A percentile compares a stretch with the other conserved stretches of the same genome.
phyloP scores from a whole-genome alignment of 2,113 vertebrate species.

The Arvicanthis niloticus region DNA sequence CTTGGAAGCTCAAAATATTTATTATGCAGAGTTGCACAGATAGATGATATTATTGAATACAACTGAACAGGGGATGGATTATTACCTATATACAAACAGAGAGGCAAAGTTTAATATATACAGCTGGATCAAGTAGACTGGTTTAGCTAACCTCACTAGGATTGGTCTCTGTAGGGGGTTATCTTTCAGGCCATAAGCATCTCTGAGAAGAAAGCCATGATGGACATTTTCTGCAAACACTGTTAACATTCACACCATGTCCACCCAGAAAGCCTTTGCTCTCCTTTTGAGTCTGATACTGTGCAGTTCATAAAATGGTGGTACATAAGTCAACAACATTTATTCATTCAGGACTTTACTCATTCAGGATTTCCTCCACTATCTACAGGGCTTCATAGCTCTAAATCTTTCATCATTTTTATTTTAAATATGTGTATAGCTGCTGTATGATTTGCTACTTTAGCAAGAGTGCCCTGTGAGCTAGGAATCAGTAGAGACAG shows the following conservation, averaged over 20 bases:
- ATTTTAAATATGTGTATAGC: background rate
- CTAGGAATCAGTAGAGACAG: background rate
- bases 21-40: background rate
- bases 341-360: background rate
- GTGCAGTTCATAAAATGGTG: background rate
- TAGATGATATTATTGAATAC: background rate
- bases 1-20: background rate
- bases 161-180: background rate
- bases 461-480: background rate
- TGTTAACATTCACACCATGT: background rate
- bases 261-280: background rate
- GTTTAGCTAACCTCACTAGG: background rate
- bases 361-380: background rate
- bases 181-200: too few relatives aligned
- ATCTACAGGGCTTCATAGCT: background rate
- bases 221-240: background rate
- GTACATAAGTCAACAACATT: background rate
- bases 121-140: background rate
- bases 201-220: background rate
- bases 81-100: background rate
- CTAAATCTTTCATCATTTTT: background rate
- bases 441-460: background rate
- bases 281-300: background rate
- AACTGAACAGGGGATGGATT: rapidly evolving
- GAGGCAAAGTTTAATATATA: background rate